Evolutionary conservation across 2,797 vertebrate species (phyloP).

Genomic region (Liasis olivaceus): DNA sequence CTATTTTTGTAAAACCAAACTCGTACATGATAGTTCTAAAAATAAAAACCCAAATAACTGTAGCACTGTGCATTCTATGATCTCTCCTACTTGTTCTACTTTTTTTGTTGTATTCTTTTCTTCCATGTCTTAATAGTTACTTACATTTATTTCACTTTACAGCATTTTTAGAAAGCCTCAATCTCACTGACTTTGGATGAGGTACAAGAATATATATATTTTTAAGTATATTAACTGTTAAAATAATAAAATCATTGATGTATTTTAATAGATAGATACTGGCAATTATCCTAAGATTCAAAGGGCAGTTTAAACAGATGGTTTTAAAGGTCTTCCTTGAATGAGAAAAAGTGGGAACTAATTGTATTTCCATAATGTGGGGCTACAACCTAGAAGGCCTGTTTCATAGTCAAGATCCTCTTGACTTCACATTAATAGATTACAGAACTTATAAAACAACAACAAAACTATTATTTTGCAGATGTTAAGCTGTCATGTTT

Average conservation of each 20-base stretch:
- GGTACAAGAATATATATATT: background rate
- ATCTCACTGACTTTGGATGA: background rate
- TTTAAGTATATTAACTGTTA: background rate
- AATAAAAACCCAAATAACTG: background rate
- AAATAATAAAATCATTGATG: background rate
- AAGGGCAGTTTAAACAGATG: background rate
- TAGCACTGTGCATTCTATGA: background rate
- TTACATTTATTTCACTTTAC: background rate
- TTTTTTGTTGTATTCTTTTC: background rate
- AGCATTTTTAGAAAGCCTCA: background rate
- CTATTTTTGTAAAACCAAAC: background rate
- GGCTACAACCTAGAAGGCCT: background rate
- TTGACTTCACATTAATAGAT: background rate
- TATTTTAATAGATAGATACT: background rate
- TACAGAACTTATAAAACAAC: background rate
- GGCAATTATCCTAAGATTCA: background rate
- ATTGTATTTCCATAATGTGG: background rate
- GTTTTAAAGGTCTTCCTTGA: background rate
- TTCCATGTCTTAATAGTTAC: background rate
- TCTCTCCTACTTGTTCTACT: background rate
- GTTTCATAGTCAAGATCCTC: background rate
- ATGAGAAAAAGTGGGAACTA: background rate
- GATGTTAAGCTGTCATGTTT: background rate
- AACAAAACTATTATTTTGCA: background rate
- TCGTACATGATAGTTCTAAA: background rate